Evolutionary conservation across 2,797 vertebrate species (phyloP).

Genomic region (Alcedo quadribrachys): DNA sequence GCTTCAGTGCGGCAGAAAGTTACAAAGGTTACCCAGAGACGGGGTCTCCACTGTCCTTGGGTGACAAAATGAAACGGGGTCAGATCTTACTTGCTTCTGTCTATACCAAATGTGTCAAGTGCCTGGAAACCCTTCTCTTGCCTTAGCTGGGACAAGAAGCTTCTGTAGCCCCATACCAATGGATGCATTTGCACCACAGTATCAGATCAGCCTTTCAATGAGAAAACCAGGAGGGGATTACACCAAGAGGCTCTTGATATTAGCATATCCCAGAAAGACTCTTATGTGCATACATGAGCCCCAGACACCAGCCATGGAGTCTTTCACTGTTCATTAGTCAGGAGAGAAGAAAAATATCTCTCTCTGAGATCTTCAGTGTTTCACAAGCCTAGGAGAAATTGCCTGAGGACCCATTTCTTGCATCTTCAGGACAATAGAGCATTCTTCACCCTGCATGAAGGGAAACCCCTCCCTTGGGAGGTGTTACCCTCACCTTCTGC

Average conservation of each 20-base stretch:
- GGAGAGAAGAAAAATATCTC: background rate
- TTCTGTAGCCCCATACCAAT: rapidly evolving
- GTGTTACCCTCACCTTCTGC: background rate
- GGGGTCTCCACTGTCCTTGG: background rate
- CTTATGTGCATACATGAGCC: background rate
- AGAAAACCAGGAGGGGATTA: background rate
- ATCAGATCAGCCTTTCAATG: background rate
- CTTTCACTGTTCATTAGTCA: background rate
- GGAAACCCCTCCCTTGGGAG: background rate
- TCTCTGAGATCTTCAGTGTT: background rate
- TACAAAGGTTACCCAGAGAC: background rate
- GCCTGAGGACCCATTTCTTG: rapidly evolving
- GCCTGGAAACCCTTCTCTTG: background rate
- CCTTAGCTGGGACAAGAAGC: background rate
- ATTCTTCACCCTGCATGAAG: background rate
- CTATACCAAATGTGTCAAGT: rapidly evolving
- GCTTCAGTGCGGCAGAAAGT: background rate
- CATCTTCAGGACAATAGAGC: background rate
- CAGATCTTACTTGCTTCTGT: background rate
- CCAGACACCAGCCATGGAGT: background rate
- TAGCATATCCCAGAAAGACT: background rate
- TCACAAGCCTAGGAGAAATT: background rate
- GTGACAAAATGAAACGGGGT: background rate
- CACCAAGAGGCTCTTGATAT: background rate
- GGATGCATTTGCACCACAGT: background rate